A percentile compares a stretch with the other conserved stretches of the same genome.
phyloP scores from a whole-genome alignment of 2,113 vertebrate genomes.

The Brachyhypopomus occidentalis region DNA sequence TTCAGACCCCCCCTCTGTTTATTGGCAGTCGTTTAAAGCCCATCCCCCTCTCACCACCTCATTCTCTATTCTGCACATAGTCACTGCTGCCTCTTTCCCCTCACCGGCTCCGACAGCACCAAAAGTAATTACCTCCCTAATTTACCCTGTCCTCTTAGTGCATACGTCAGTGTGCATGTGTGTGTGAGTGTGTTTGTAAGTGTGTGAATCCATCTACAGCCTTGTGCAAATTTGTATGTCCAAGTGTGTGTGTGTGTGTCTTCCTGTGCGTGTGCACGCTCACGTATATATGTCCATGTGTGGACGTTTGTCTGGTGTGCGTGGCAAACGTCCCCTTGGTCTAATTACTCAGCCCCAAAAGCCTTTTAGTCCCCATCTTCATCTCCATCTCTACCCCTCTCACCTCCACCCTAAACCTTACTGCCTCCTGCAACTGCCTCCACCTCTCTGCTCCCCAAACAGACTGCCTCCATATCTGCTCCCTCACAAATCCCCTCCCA shows the following conservation, averaged over 20 bases:
- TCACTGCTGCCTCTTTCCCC: slow-evolving; percentile 46
- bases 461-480: slow-evolving; percentile 48
- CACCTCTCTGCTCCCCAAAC: slow-evolving; percentile 32
- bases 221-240: slow-evolving; percentile 36
- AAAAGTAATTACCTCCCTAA: slow-evolving; percentile 58
- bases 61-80: slow-evolving; percentile 46
- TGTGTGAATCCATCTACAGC: slow-evolving; percentile 11
- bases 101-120: slow-evolving; percentile 46
- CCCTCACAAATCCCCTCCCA: slow-evolving; percentile 71
- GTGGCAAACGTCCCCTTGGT: slow-evolving; percentile 71
- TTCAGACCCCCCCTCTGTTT: slow-evolving; percentile 14
- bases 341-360: slow-evolving; percentile 64
- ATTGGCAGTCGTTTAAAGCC: slow-evolving; percentile 16
- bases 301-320: slow-evolving; percentile 59
- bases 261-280: slow-evolving; percentile 31
- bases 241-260: slow-evolving; percentile 20
- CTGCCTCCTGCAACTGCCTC: slow-evolving; percentile 25
- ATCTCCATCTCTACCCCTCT: slow-evolving; percentile 29
- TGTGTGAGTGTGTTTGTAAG: slow-evolving; percentile 14
- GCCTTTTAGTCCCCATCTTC: slow-evolving; percentile 1
- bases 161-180: slow-evolving; percentile 41
- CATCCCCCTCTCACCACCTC: slow-evolving; percentile 30
- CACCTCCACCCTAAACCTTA: slow-evolving; percentile 30
- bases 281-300: slow-evolving; percentile 3
- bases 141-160: slow-evolving; percentile 45